Base-by-base conservation (phyloP, 1,140 invertebrate genomes). In the Hylaeus volcanicus region DNA sequence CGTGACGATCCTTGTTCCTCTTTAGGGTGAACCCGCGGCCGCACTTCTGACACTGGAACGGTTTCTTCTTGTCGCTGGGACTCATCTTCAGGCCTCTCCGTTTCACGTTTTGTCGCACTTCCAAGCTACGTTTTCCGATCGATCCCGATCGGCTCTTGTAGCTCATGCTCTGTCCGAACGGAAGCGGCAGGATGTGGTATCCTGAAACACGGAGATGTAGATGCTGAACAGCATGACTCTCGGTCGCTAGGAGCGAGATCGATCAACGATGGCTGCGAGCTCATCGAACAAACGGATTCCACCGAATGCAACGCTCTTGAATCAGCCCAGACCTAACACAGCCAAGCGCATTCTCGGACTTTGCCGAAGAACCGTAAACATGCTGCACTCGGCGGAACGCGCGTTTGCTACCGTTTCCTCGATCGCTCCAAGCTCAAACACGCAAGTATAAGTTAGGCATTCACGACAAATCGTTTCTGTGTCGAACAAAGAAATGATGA, bases 11-110 rank as follows among this genome's bases (percentile, higher is more conserved):
- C 88, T 96, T 94, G 83, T 96, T 97, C 64, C 96, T 96, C 92
- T 97, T 97, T 73, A 97, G 93, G 89, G 97, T 96, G 92, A 97
- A 97, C 51, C 95, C 94, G 66, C 96, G 94, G 74, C 96, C 96
- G 92, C 96, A 97, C 88, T 96, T 96, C 68, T 95, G 94, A 91
- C 96, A 97, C 83, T 95, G 95, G 89, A 96, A 96, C 87, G 95
- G 94, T 88, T 94, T 94, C 93, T 79, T 88, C 58, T 82, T 74
- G 65, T 86, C 86, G 41, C 53, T 41, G 26, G 69, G 51, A 65
- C 51, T 83, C 53, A 72, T 53, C 53, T 70, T 79, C n/a, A 73
- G 61, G 14, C 78, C 26, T 14, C 73, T 76, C 26, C 78, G 69
- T 75, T 51, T 86, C 65, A n/a, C 63, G 39, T 45, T 79, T 63